Evolutionary conservation across 2,888 invertebrate species (phyloP), one percentile per base, ranked within the genome.

Genomic region (Brachypalpus laphriformis): DNA sequence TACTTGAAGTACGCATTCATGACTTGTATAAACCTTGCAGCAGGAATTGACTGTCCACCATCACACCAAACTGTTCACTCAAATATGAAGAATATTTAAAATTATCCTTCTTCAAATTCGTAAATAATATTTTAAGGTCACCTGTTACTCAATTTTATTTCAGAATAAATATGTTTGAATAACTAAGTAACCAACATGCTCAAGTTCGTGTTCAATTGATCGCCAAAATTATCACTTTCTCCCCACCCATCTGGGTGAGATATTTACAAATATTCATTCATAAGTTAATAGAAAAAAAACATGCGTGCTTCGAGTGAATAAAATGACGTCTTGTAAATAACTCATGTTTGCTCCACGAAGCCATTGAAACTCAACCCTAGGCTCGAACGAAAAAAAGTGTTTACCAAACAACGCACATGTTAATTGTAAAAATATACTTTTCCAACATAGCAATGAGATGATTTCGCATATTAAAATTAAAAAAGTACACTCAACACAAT

Each of bases 211-310:
- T 37, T 51, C 65, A 51, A 66, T 66, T 66, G 49, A 47, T 25
- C 22, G 37, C 3, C 14, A 14, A 51, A 66, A 66, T 66, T 66
- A 66, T 22, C 49, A 66, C 65, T 11, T 57, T 42, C 25, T 1
- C 14, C 16, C 20, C 42, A 9, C 5, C 28, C 11, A 25, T 11
- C 40, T 8, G 22, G 22, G 14, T 40, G 37, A 0, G 7, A n/a
- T 61, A 20, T 65, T 49, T 20, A 65, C 65, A 63, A 47, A 66
- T 37, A 37, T 68, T 56, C 68, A 68, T 68, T 68, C 68, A 68
- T 68, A 54, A 68, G 34, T 31, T 8, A 3, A n/a, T n/a, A n/a
- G n/a, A n/a, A n/a, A 42, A 57, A 59, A 51, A 25, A 22, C 37
- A 40, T 3, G 37, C 25, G 16, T 40, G 40, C 25, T 31, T 37